Conservation (phyloP, 2,888 invertebrate species). For the Brachylomia viminalis region DNA sequence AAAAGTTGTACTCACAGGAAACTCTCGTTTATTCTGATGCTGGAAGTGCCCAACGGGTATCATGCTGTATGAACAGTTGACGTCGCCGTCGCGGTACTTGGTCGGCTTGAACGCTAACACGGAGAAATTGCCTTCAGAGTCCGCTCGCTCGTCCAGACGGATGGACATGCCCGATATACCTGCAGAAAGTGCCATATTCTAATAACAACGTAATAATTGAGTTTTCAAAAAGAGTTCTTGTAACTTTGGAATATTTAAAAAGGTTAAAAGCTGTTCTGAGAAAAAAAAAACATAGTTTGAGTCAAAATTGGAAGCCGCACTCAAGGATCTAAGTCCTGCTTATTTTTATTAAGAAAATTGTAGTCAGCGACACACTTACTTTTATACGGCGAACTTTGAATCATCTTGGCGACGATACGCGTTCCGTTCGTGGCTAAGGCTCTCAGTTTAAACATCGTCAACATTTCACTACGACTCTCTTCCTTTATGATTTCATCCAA, state of each 20-base stretch:
- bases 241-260: background rate
- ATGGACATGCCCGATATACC: slow-evolving; percentile 98
- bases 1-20: slow-evolving; percentile 92
- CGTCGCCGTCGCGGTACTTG: slow-evolving; percentile 84
- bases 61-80: slow-evolving; percentile 94
- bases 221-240: background rate
- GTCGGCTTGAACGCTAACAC: slow-evolving; percentile 94
- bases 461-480: slow-evolving; percentile 82
- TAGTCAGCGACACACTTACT: slow-evolving; percentile 91
- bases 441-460: slow-evolving; percentile 92
- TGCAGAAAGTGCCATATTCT: slow-evolving; percentile 76
- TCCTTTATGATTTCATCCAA: slow-evolving; percentile 93
- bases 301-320: background rate
- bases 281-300: background rate
- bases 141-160: slow-evolving; percentile 97
- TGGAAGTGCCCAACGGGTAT: slow-evolving; percentile 96
- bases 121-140: slow-evolving; percentile 99
- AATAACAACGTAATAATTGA: slow-evolving; percentile 39
- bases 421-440: slow-evolving; percentile 96
- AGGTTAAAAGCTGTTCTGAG: background rate
- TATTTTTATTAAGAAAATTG: background rate
- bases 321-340: background rate
- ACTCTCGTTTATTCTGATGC: slow-evolving; percentile 91
- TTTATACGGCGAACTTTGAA: slow-evolving; percentile 95
- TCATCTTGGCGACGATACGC: slow-evolving; percentile 96